A percentile compares a stretch with the other conserved stretches of the same genome.
phyloP scores from a whole-genome alignment of 2,113 vertebrate genomes.

The Bufo gargarizans region DNA sequence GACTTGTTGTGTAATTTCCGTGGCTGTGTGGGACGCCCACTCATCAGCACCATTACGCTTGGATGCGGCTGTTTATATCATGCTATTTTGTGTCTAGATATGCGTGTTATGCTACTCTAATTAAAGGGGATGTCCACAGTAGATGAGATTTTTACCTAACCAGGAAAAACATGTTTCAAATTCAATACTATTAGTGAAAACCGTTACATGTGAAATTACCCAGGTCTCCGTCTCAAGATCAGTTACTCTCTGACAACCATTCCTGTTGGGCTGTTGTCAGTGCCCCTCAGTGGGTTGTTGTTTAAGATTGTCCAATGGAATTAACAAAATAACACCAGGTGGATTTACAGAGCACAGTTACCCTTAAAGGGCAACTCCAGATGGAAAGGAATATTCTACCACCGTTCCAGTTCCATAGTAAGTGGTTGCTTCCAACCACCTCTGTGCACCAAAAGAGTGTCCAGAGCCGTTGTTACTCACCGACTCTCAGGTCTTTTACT shows the following conservation, averaged over 20 bases:
- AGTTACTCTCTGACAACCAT: neutral
- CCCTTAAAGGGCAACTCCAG: neutral
- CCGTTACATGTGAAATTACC: neutral
- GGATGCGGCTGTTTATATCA: constrained; percentile 12
- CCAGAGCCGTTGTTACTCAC: neutral
- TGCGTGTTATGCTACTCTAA: neutral
- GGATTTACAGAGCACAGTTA: neutral
- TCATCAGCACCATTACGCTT: neutral
- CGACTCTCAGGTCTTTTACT: neutral
- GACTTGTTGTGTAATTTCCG: neutral
- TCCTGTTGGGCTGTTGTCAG: neutral
- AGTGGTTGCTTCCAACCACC: neutral
- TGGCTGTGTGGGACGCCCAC: neutral
- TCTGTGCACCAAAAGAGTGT: neutral
- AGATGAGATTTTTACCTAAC: neutral
- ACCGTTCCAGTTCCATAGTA: neutral
- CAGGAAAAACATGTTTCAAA: neutral
- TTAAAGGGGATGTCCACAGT: neutral
- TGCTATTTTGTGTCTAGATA: neutral
- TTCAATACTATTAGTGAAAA: neutral
- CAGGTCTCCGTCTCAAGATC: neutral
- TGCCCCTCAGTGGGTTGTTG: neutral
- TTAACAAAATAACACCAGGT: neutral
- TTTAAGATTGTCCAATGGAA: neutral
- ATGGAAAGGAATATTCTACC: neutral